Conservation (phyloP, 2,113 vertebrate species). For the Ameiurus melas region DNA sequence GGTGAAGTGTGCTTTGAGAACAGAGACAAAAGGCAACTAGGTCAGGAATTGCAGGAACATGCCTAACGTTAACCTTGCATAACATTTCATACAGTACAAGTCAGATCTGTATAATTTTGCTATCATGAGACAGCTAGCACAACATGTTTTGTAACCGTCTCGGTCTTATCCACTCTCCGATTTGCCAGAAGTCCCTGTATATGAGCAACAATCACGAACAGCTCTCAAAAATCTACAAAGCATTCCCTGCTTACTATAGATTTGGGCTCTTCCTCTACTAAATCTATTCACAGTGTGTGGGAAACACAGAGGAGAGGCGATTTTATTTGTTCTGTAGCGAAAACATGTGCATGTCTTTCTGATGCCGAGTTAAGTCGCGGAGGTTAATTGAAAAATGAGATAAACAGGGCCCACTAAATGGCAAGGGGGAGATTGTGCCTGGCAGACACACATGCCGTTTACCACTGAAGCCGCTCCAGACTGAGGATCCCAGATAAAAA, state of each 20-base stretch:
- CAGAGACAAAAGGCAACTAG: background rate
- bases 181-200: conserved; percentile 46
- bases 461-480: conserved; percentile 75
- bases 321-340: conserved; percentile 82
- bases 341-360: conserved; percentile 79
- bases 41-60: background rate
- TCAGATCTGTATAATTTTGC: background rate
- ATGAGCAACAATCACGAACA: conserved; percentile 26
- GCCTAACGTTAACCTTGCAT: background rate
- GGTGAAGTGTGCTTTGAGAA: background rate
- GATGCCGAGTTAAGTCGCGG: conserved; percentile 83
- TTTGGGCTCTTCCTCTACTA: conserved; percentile 66
- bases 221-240: conserved; percentile 79
- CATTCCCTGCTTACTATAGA: conserved; percentile 66
- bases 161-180: conserved; percentile 2
- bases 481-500: conserved; percentile 75
- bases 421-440: conserved; percentile 80
- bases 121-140: background rate
- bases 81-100: background rate
- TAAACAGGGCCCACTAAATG: conserved; percentile 82
- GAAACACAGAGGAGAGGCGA: conserved; percentile 53
- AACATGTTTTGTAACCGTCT: background rate
- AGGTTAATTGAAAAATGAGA: conserved; percentile 98
- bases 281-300: conserved; percentile 59
- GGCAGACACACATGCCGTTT: conserved; percentile 69